These are phyloP conservation scores for Calliopsis andreniformis DNA, from an alignment of 1,140 invertebrate species.

Conservation along the genomic window DNA sequence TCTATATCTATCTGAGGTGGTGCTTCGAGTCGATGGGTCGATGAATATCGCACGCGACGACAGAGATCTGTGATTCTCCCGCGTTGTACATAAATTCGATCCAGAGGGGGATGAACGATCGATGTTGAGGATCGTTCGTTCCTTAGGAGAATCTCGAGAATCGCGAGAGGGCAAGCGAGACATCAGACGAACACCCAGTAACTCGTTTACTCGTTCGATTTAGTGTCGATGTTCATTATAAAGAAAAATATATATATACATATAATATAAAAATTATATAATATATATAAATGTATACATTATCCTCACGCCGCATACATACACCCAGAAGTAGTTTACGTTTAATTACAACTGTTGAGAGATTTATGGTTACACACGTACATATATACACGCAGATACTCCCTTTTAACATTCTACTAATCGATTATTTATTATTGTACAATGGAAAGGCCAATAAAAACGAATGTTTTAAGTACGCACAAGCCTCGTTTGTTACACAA, in stretches of 20 bases:
- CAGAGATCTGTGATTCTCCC: not conserved
- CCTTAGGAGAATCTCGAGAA: slow-evolving; percentile 1
- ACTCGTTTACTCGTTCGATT: slow-evolving; percentile 66
- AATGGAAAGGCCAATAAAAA: slow-evolving; percentile 79
- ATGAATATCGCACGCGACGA: not conserved
- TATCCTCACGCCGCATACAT: slow-evolving; percentile 26
- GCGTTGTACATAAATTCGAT: slow-evolving; percentile 23
- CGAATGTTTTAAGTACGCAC: slow-evolving; percentile 73
- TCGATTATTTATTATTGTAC: slow-evolving; percentile 80
- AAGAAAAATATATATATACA: slow-evolving; percentile 21
- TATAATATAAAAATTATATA: slow-evolving; percentile 42
- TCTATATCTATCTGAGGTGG: not conserved
- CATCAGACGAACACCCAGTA: slow-evolving; percentile 19
- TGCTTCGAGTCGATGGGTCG: slow-evolving; percentile 29
- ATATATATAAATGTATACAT: slow-evolving; percentile 43
- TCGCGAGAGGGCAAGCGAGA: not conserved
- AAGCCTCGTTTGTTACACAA: slow-evolving; percentile 70
- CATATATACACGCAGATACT: slow-evolving; percentile 17
- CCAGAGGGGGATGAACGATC: not conserved
- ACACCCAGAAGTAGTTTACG: slow-evolving; percentile 10
- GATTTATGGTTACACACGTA: slow-evolving; percentile 7
- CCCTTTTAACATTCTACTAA: slow-evolving; percentile 73
- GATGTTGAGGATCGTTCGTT: slow-evolving; percentile 3
- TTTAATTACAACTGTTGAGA: slow-evolving; percentile 16
- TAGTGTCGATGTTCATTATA: slow-evolving; percentile 56